phyloP scores from a whole-genome alignment of 2,797 vertebrate species.

The Phataginus tricuspis region DNA sequence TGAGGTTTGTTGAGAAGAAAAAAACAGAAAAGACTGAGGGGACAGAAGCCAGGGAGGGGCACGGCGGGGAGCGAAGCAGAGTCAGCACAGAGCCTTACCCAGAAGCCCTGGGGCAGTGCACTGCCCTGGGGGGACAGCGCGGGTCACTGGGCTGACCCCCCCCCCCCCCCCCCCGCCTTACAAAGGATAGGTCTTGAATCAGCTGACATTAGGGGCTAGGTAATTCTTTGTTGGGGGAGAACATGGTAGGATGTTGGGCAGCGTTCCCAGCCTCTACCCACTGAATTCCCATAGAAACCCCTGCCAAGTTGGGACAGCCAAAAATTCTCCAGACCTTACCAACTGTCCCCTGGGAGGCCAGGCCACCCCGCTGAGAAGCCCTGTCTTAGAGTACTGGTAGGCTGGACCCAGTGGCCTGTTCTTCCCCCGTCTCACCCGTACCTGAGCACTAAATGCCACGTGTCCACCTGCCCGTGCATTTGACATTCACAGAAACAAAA shows the following conservation, averaged over 20 bases:
- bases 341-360: neutral
- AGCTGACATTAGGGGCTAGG: neutral
- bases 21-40: neutral
- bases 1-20: neutral
- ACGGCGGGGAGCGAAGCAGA: neutral
- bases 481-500: neutral
- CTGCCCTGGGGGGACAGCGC: neutral
- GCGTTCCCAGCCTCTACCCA: neutral
- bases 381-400: neutral
- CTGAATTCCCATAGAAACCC: neutral
- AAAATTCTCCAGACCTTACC: neutral
- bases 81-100: no score
- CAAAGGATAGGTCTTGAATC: neutral
- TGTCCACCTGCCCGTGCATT: accelerated
- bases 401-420: neutral
- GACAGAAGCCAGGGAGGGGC: neutral
- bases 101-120: no score
- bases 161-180: neutral
- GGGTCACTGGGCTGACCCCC: neutral
- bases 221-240: neutral
- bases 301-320: neutral
- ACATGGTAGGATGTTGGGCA: neutral
- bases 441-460: accelerated
- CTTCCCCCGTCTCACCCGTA: neutral
- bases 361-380: neutral